Percentiles rank a stretch among this genome's conserved stretches.
Evolutionary conservation across 2,888 invertebrate genomes (phyloP).

Genomic region (Stenotaenia linearis): DNA sequence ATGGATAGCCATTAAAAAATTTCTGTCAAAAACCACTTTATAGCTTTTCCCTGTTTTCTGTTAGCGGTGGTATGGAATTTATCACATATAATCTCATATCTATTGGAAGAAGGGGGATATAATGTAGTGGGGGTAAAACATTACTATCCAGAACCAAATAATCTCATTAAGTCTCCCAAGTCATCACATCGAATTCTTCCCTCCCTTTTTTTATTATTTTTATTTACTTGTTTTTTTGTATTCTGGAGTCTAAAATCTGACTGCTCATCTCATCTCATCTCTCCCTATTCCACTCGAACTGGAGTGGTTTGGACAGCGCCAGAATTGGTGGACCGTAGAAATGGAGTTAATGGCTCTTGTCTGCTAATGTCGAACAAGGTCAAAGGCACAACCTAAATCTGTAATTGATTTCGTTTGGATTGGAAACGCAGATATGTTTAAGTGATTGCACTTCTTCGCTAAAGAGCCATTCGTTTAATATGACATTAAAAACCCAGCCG

Average conservation of each 20-base stretch:
- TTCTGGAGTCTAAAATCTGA: too few relatives aligned
- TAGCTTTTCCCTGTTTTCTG: background rate
- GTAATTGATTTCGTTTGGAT: background rate
- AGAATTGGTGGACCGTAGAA: background rate
- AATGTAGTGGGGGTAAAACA: background rate
- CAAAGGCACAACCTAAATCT: background rate
- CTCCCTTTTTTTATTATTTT: background rate
- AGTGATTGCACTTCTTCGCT: background rate
- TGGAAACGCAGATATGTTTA: background rate
- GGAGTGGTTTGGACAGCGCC: background rate
- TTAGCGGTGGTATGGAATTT: background rate
- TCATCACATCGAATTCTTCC: background rate
- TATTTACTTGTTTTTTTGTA: too few relatives aligned
- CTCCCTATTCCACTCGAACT: background rate
- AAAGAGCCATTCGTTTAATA: too few relatives aligned
- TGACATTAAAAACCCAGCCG: too few relatives aligned
- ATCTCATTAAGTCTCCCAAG: background rate
- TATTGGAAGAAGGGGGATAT: background rate
- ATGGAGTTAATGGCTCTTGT: constrained; percentile 1
- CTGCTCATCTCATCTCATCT: background rate
- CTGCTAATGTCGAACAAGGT: background rate
- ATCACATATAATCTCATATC: background rate
- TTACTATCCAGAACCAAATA: background rate
- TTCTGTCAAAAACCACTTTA: background rate
- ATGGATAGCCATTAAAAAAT: background rate